Conservation (phyloP, 2,888 invertebrate genomes). For the Stenichneumon culpator region DNA sequence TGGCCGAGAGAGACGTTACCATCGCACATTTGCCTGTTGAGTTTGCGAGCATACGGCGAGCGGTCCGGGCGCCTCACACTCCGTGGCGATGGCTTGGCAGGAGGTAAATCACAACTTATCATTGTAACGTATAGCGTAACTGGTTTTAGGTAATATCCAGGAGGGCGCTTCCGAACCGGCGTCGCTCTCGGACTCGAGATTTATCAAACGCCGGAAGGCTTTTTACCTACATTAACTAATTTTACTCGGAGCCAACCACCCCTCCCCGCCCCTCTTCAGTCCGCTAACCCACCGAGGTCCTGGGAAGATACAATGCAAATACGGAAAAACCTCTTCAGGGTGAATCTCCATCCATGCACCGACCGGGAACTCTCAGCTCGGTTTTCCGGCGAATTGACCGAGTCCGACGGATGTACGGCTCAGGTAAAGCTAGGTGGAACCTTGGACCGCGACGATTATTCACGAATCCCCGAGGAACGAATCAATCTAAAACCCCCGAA, state of each 20-base stretch:
- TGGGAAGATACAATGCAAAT: slow-evolving; percentile 24
- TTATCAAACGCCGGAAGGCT: slow-evolving; percentile 4
- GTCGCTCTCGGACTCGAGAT: not conserved
- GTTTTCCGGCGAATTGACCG: slow-evolving; percentile 18
- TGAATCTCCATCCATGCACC: slow-evolving; percentile 23
- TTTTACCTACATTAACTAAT: slow-evolving; percentile 44
- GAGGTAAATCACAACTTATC: slow-evolving; percentile 40
- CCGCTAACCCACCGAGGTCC: slow-evolving; percentile 4
- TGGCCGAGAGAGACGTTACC: slow-evolving; percentile 69
- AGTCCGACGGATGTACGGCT: slow-evolving; percentile 42
- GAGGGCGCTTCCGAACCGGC: not conserved
- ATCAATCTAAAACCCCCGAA: slow-evolving; percentile 63
- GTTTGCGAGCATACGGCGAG: slow-evolving; percentile 5
- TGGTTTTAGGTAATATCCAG: slow-evolving; percentile 3
- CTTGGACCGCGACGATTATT: slow-evolving; percentile 51
- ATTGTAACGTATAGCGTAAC: slow-evolving; percentile 10
- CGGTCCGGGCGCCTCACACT: not conserved
- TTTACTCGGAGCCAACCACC: not conserved
- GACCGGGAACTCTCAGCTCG: not conserved
- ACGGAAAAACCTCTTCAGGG: slow-evolving; percentile 6
- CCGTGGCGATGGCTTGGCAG: not conserved
- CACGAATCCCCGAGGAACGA: slow-evolving; percentile 55
- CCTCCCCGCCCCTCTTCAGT: not conserved
- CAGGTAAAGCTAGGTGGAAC: not conserved
- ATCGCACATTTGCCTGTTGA: slow-evolving; percentile 33